These are phyloP conservation scores for Lutjanus campechanus DNA, from an alignment of 2,797 vertebrate species.

Conservation along the genomic window DNA sequence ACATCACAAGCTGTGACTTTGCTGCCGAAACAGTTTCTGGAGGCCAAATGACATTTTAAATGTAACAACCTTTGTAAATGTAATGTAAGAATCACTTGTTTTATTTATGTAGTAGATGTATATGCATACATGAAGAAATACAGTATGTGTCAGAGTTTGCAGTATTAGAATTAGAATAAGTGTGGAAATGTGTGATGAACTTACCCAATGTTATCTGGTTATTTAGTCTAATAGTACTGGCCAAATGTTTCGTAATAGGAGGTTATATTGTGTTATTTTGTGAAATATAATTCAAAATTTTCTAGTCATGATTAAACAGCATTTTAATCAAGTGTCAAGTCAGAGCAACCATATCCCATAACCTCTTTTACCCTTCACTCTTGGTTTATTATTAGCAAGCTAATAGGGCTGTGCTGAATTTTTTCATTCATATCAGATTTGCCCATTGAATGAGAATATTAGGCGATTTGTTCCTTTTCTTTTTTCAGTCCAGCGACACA, in stretches of 20 bases:
- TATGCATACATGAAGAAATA: background rate
- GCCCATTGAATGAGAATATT: too few relatives aligned
- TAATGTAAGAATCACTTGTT: background rate
- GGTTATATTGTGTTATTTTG: too few relatives aligned
- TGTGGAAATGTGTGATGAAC: background rate
- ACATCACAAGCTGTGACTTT: background rate
- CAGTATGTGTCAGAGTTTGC: background rate
- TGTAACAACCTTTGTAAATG: background rate
- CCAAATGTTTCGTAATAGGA: background rate
- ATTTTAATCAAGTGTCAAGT: background rate
- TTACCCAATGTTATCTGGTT: background rate
- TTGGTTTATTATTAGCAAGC: background rate
- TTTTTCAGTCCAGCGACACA: too few relatives aligned
- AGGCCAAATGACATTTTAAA: background rate
- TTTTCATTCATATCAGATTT: too few relatives aligned
- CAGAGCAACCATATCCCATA: background rate
- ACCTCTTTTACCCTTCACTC: background rate
- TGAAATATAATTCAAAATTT: background rate
- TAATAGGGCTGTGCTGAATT: too few relatives aligned
- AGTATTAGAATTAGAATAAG: background rate
- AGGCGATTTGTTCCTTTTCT: too few relatives aligned
- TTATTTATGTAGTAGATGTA: background rate
- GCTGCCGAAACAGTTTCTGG: constrained; percentile 4
- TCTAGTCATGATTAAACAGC: background rate
- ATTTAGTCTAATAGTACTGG: background rate